phyloP scores from a whole-genome alignment of 2,888 invertebrate genomes.

The Abrostola triplasia region DNA sequence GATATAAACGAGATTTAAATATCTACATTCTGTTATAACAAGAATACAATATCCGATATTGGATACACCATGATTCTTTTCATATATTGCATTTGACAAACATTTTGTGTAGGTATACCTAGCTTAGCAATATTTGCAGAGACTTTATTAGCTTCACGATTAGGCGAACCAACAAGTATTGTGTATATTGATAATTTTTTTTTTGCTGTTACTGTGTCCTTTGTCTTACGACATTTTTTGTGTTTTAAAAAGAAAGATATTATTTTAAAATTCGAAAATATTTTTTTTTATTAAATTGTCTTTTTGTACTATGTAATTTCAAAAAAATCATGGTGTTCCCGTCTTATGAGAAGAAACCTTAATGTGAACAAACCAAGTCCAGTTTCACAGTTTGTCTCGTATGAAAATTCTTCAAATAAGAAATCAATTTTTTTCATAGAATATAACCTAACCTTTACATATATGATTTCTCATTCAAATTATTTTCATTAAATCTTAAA shows the following conservation, averaged over 20 bases:
- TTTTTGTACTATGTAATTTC: neutral
- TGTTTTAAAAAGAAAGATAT: too few relatives aligned
- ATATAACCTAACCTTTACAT: constrained; percentile 60
- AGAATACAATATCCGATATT: too few relatives aligned
- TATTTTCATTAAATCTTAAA: constrained; percentile 69
- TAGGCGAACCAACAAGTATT: too few relatives aligned
- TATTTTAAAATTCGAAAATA: too few relatives aligned
- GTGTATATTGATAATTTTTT: too few relatives aligned
- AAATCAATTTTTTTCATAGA: constrained; percentile 69
- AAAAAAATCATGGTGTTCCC: constrained; percentile 27
- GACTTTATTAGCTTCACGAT: too few relatives aligned
- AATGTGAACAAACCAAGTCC: constrained; percentile 9
- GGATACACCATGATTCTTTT: constrained; percentile 33
- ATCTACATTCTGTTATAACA: constrained; percentile 31
- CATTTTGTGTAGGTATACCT: too few relatives aligned
- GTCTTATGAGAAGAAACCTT: constrained; percentile 3
- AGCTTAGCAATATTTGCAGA: too few relatives aligned
- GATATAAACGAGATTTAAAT: constrained; percentile 43
- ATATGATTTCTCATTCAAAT: constrained; percentile 85
- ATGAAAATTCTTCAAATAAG: constrained; percentile 86
- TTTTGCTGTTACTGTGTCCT: too few relatives aligned
- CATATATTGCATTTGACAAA: too few relatives aligned
- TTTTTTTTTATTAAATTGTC: too few relatives aligned
- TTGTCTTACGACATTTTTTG: too few relatives aligned
- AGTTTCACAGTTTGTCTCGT: constrained; percentile 34